Conservation (phyloP, 2,113 vertebrate genomes). For the Nycticorax nycticorax region DNA sequence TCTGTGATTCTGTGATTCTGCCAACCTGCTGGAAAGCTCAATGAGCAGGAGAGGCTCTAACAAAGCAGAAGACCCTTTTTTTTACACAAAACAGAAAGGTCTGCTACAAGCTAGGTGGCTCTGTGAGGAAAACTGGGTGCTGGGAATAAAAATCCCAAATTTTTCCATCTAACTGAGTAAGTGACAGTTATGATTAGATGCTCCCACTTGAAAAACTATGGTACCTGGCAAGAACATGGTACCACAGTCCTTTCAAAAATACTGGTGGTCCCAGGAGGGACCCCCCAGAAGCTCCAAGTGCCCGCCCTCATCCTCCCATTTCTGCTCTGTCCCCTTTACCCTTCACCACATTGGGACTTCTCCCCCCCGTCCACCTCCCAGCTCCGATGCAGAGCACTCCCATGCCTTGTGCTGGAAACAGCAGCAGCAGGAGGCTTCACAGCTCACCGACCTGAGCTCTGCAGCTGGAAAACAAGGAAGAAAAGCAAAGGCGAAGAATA, state of each 20-base stretch:
- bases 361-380: fast-evolving
- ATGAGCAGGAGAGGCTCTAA: background rate
- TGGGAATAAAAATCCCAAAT: background rate
- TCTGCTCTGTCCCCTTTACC: background rate
- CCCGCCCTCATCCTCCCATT: background rate
- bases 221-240: fast-evolving
- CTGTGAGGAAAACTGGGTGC: background rate
- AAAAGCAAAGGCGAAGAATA: background rate
- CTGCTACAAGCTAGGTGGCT: background rate
- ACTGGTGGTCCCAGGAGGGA: background rate
- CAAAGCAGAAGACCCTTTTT: background rate
- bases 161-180: background rate
- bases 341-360: background rate
- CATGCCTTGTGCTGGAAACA: fast-evolving
- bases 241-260: background rate
- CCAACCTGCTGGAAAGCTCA: background rate
- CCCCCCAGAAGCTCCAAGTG: background rate
- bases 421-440: background rate
- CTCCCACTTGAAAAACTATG: background rate
- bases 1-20: no score
- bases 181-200: background rate
- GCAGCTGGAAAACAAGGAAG: background rate
- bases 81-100: background rate
- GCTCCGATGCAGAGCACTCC: fast-evolving
- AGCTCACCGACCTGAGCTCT: background rate